Base-by-base conservation (phyloP, 2,888 invertebrate species). In the Drosophila nr. perissopoda region DNA sequence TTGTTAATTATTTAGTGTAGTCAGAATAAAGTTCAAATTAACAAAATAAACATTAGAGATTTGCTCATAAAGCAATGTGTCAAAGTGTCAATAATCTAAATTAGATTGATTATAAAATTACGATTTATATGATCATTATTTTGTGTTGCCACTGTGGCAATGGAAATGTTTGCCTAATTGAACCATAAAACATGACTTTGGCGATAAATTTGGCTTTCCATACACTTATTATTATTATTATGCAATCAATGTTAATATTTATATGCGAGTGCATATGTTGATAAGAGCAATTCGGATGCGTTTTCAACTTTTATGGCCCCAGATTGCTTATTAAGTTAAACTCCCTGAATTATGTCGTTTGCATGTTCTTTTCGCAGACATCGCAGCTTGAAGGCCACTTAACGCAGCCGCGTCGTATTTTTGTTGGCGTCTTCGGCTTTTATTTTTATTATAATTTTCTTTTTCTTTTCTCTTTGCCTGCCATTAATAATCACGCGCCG, bases 301-400 rank as follows among this genome's bases (percentile, higher is more conserved):
- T 45, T 51, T 18, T 18, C 0, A 1, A 16, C 10, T 8, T 40
- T 21, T 63, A 48, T 57, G 7, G 49, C 48, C 21, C 7, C 64
- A 59, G 29, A 56, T 40, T 57, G 64, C 56, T 69, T 78, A 73
- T 80, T 54, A n/a, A 62, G 34, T 25, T 38, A 63, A 83, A 75
- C 52, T 61, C 48, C 21, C 78, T 69, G 72, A 84, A 82, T 80
- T 70, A 82, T 80, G 80, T 74, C 78, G 80, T 75, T 82, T 69
- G 73, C 76, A 80, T 84, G 83, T 68, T 62, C 72, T 80, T 60
- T 48, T 38, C n/a, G 80, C 31, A 64, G 72, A 69, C 70, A 70
- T 48, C 67, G 40, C 73, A 61, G 77, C 67, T 70, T 73, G 73
- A 59, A 71, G 59, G 60, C 69, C 81, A 81, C 86, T 83, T 78